Evolutionary conservation across 2,113 vertebrate species (phyloP), one percentile per base, ranked within the genome.

Genomic region (Polyodon spathula): DNA sequence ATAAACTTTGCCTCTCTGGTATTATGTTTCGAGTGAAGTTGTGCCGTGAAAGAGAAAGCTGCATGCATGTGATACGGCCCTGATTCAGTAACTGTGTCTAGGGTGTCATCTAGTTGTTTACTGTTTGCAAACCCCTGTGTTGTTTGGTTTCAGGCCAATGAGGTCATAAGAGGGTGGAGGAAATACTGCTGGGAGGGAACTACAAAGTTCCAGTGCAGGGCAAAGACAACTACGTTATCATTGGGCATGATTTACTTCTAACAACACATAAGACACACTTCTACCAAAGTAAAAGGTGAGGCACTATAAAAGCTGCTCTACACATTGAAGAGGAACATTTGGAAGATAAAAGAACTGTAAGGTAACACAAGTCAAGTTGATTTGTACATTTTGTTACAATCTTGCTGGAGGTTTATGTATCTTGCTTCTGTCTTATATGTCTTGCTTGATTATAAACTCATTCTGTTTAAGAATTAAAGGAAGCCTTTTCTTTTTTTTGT

Each of bases 121-220:
- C 53, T 55, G 54, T 44, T 46, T 17, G 27, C 14, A 56, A 27
- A 12, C 53, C 16, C 16, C 53, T 2, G 8, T 27, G 15, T 9
- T 14, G 40, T 15, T 42, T 62, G 54, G 59, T 50, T 43, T 55
- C 55, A 62, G 65, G 61, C 56, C 56, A 65, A 8, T 63, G 53
- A 64, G 61, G 62, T 66, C 63, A 63, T 14, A 9, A 8, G 37
- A 59, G 62, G 68, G 71, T 40, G 68, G 71, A 64, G 66, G 58
- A 43, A 68, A 7, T 6, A 4, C 16, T 4, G 53, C 53, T 37
- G 56, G 56, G 44, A 56, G 56, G 48, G 27, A 40, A 50, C 11
- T 12, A 50, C 52, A 17, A 37, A 60, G 27, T 63, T 37, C 51
- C 12, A 42, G 65, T 42, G 14, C 66, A 65, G 54, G 50, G 43